These are phyloP conservation scores for Bambusicola thoracicus DNA, from an alignment of 2,113 vertebrate species.

Conservation along the genomic window DNA sequence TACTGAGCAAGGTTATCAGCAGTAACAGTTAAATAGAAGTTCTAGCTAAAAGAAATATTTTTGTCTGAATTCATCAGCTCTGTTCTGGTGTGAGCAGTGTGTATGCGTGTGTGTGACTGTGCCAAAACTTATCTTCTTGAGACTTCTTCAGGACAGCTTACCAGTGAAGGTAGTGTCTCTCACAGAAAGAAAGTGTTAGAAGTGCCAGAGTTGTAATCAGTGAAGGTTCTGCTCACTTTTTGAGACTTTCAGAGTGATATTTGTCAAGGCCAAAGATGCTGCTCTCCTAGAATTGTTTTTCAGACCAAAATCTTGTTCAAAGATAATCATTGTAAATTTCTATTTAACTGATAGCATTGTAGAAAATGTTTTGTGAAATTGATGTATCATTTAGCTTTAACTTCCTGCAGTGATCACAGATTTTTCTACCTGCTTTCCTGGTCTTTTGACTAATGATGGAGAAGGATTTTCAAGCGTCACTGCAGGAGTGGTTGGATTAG, in stretches of 20 bases:
- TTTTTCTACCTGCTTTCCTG: slow-evolving; percentile 8
- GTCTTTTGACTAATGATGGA: neutral
- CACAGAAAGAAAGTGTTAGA: neutral
- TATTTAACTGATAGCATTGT: neutral
- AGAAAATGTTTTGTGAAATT: neutral
- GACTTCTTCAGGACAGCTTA: neutral
- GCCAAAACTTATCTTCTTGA: neutral
- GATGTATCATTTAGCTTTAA: neutral
- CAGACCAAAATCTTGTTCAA: neutral
- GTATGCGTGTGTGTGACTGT: neutral
- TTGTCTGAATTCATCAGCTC: neutral
- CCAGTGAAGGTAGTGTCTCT: neutral
- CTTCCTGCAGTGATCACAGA: neutral
- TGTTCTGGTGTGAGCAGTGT: neutral
- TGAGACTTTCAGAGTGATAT: neutral
- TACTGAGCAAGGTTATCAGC: neutral
- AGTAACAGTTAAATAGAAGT: neutral
- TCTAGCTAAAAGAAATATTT: neutral
- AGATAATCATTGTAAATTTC: neutral
- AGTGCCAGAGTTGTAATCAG: neutral
- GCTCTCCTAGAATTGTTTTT: neutral
- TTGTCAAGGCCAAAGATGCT: neutral
- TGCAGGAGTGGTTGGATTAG: neutral
- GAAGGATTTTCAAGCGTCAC: neutral
- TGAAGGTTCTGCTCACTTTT: neutral